A percentile compares a stretch with the other conserved stretches of the same genome.
These are phyloP conservation scores for Rhynchonema sp. DNA, from an alignment of 2,888 invertebrate genomes.

Conservation along the genomic window DNA sequence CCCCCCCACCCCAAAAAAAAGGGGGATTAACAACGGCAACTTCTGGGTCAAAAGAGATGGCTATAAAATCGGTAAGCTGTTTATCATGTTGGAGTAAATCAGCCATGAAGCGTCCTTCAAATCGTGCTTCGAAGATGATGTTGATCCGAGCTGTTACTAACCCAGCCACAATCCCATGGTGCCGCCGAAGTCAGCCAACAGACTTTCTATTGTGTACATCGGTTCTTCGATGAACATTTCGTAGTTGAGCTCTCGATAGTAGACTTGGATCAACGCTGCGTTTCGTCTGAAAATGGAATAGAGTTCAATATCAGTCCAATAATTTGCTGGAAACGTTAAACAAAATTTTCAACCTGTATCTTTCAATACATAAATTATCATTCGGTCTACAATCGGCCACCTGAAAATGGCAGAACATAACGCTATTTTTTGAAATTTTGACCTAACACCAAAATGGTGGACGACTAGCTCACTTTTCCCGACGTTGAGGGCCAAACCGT, in stretches of 20 bases:
- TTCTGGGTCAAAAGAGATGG: too few relatives aligned
- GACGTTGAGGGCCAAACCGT: background rate
- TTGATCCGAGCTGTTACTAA: too few relatives aligned
- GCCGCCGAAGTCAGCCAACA: background rate
- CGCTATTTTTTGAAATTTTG: background rate
- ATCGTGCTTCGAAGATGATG: too few relatives aligned
- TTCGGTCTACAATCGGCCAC: background rate
- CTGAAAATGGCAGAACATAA: too few relatives aligned
- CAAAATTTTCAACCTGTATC: background rate
- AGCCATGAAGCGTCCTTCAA: too few relatives aligned
- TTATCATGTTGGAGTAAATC: too few relatives aligned
- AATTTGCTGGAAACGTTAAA: too few relatives aligned
- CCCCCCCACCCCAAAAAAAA: too few relatives aligned
- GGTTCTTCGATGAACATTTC: background rate
- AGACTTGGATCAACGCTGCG: background rate
- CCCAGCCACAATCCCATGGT: background rate
- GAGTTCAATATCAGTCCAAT: too few relatives aligned
- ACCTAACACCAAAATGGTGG: too few relatives aligned
- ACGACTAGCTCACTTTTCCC: background rate
- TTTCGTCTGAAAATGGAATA: background rate
- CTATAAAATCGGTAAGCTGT: too few relatives aligned
- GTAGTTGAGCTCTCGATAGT: constrained; percentile 1
- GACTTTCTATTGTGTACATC: background rate
- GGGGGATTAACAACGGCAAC: too few relatives aligned
- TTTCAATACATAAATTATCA: background rate